Conservation (phyloP, 2,113 vertebrate species). For the Phyllostomus discolor region DNA sequence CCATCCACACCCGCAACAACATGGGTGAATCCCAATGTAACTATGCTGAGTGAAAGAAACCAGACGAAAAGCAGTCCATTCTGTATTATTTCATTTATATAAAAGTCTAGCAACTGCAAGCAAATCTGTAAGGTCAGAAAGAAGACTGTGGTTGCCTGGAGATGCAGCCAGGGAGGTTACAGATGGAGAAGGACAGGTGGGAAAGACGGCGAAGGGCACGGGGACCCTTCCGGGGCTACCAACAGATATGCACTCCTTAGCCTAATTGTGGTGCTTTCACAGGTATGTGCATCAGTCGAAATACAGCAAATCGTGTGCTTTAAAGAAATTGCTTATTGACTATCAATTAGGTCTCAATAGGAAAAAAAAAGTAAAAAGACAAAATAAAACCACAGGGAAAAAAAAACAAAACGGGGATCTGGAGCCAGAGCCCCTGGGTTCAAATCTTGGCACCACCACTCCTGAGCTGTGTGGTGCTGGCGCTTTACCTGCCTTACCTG, state of each 20-base stretch:
- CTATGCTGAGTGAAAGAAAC: background rate
- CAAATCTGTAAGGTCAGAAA: background rate
- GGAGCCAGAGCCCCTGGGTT: background rate
- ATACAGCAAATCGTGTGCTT: background rate
- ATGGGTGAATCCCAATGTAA: background rate
- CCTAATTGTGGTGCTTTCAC: background rate
- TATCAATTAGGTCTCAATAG: background rate
- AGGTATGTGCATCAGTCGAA: background rate
- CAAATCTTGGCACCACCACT: background rate
- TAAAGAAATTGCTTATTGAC: background rate
- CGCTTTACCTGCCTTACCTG: no score
- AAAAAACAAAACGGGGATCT: background rate
- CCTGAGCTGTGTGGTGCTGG: background rate
- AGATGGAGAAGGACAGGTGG: background rate
- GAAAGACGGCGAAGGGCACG: background rate
- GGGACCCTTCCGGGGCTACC: no score
- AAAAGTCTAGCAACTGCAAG: background rate
- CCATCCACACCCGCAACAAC: background rate
- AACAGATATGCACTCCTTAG: background rate
- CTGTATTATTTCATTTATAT: background rate
- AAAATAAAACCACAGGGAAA: background rate
- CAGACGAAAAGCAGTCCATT: background rate
- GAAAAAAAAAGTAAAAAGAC: background rate
- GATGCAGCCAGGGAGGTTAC: no score
- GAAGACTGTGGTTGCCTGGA: background rate